Percentiles rank a stretch among this genome's conserved stretches.
phyloP scores from a whole-genome alignment of 2,888 invertebrate species.

The Sphecodes monilicornis region DNA sequence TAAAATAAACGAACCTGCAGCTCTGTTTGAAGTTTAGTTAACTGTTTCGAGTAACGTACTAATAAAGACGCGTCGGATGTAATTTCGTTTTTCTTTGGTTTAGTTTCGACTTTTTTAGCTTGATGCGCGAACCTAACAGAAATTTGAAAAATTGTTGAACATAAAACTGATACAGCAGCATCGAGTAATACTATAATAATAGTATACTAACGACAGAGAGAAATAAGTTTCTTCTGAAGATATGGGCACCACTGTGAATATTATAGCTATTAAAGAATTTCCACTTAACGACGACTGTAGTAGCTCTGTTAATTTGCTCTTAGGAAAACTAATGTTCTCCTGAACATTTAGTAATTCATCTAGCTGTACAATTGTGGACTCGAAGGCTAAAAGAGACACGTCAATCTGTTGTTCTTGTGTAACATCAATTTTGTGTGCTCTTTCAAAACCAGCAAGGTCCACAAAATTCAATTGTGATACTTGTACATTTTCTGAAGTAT shows the following conservation, averaged over 20 bases:
- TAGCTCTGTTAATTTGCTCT: slow-evolving; percentile 94
- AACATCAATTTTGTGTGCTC: slow-evolving; percentile 91
- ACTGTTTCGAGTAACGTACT: slow-evolving; percentile 88
- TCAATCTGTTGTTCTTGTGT: slow-evolving; percentile 94
- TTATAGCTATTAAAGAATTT: slow-evolving; percentile 94
- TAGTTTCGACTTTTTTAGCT: slow-evolving; percentile 92
- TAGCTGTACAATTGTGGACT: slow-evolving; percentile 92
- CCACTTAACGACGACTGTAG: slow-evolving; percentile 94
- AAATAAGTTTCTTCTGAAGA: slow-evolving; percentile 90
- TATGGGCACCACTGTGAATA: slow-evolving; percentile 93
- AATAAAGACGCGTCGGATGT: slow-evolving; percentile 89
- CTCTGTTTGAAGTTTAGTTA: slow-evolving; percentile 87
- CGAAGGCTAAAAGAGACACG: slow-evolving; percentile 89
- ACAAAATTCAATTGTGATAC: slow-evolving; percentile 94
- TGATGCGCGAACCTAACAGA: slow-evolving; percentile 90
- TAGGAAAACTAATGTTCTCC: slow-evolving; percentile 88
- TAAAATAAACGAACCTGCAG: slow-evolving; percentile 84
- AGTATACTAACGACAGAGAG: slow-evolving; percentile 86
- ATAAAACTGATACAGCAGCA: neutral
- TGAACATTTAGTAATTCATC: slow-evolving; percentile 86
- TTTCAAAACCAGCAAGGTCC: slow-evolving; percentile 95
- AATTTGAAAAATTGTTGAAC: slow-evolving; percentile 24
- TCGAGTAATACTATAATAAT: neutral
- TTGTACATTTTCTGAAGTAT: slow-evolving; percentile 87
- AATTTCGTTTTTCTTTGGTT: slow-evolving; percentile 91